A percentile compares a stretch with the other conserved stretches of the same genome.
Conservation (phyloP, 2,113 vertebrate genomes). For the Fregata magnificens region DNA sequence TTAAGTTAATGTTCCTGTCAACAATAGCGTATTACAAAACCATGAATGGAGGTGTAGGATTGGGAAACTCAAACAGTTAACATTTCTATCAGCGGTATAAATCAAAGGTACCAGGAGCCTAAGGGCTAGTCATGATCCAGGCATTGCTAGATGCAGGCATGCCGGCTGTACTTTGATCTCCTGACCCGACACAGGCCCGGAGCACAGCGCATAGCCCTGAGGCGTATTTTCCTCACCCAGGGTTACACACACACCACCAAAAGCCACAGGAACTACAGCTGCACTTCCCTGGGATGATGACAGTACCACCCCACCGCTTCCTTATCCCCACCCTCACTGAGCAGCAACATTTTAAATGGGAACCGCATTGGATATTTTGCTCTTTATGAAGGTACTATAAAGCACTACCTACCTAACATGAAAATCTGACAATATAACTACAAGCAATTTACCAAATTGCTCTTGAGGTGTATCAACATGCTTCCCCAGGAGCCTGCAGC, state of each 20-base stretch:
- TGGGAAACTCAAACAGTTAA: not conserved
- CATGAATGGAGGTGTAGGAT: not conserved
- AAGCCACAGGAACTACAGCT: not conserved
- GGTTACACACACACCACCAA: not conserved
- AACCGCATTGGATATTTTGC: accelerated
- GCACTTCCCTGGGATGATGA: not conserved
- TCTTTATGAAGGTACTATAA: not conserved
- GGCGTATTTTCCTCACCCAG: accelerated
- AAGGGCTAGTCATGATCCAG: not conserved
- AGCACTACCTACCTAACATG: not conserved
- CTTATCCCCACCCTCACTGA: not conserved
- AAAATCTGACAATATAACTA: not conserved
- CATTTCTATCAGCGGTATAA: not conserved
- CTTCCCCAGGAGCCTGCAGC: not conserved
- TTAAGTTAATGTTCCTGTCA: not conserved
- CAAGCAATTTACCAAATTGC: not conserved
- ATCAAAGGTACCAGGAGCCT: not conserved
- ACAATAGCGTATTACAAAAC: not conserved
- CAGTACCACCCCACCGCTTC: not conserved
- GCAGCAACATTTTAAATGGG: accelerated
- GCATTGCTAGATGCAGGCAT: not conserved
- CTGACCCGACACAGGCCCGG: accelerated
- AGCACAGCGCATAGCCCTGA: not conserved
- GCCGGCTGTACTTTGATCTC: not conserved
- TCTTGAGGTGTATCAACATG: not conserved